Percentiles rank a stretch among this genome's conserved stretches.
Conservation (phyloP, 1,140 invertebrate species). For the Drosophila bipectinata region DNA sequence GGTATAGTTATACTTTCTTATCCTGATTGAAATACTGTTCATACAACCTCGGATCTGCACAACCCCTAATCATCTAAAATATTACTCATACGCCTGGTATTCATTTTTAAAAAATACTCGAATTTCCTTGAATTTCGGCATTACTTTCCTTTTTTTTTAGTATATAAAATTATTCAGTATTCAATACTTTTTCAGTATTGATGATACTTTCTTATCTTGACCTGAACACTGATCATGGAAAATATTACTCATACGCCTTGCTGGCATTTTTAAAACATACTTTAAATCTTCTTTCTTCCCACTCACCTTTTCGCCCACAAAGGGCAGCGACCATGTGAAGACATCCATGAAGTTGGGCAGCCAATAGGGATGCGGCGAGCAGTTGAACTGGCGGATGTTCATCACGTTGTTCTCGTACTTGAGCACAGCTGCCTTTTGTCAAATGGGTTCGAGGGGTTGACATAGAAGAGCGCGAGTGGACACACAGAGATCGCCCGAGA, state of each 20-base stretch:
- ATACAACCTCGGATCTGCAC: neutral
- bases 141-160: no score
- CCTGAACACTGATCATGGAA: neutral
- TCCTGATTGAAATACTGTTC: neutral
- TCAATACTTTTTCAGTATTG: no score
- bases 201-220: no score
- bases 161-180: no score
- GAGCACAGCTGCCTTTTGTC: constrained; percentile 96
- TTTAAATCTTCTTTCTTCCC: neutral
- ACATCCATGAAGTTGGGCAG: constrained; percentile 99
- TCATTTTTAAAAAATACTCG: neutral
- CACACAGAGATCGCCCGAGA: constrained; percentile 20
- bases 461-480: constrained; percentile 40
- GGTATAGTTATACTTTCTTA: no score
- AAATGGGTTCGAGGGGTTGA: constrained; percentile 71
- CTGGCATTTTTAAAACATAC: neutral
- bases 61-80: neutral
- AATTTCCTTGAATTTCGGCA: no score
- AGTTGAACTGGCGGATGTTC: constrained; percentile 99
- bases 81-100: neutral
- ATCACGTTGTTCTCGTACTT: constrained; percentile 99
- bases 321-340: constrained; percentile 99
- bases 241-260: neutral
- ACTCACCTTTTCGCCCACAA: constrained; percentile 98
- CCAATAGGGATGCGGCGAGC: constrained; percentile 99